A percentile compares a stretch with the other conserved stretches of the same genome.
phyloP scores from a whole-genome alignment of 2,797 vertebrate genomes.

The Alfaro cultratus region DNA sequence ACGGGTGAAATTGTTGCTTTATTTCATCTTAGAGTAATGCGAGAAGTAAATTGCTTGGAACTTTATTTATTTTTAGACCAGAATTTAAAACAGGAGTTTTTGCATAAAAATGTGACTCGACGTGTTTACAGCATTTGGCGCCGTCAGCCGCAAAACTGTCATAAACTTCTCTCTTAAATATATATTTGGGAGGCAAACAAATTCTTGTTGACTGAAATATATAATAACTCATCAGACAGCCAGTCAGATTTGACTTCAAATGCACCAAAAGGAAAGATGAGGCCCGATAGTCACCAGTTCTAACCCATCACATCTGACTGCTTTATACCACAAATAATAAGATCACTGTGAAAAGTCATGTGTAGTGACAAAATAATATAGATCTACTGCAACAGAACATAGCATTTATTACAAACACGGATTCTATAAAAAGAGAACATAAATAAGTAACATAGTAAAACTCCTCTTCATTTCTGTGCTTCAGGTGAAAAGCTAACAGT shows the following conservation, averaged over 20 bases:
- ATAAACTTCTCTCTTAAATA: not conserved
- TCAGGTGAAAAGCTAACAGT: not conserved
- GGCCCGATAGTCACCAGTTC: not conserved
- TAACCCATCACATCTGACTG: not conserved
- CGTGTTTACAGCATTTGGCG: not conserved
- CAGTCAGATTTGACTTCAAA: not conserved
- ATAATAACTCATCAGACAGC: not conserved
- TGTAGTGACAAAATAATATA: not conserved
- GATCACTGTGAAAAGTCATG: not conserved
- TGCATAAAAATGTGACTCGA: not conserved
- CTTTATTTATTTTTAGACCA: not conserved
- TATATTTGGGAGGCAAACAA: not conserved
- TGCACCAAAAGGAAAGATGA: not conserved
- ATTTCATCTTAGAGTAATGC: not conserved
- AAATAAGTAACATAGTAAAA: not conserved
- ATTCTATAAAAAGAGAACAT: not conserved
- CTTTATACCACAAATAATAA: not conserved
- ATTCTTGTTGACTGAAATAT: not conserved
- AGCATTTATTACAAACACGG: not conserved
- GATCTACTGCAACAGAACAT: no score
- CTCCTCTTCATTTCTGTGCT: not conserved
- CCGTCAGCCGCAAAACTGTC: not conserved
- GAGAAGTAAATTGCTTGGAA: not conserved
- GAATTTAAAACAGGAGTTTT: not conserved
- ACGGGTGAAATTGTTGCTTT: not conserved